phyloP scores from a whole-genome alignment of 92 coral and sea anemone species.

The Phenganax subtilis region DNA sequence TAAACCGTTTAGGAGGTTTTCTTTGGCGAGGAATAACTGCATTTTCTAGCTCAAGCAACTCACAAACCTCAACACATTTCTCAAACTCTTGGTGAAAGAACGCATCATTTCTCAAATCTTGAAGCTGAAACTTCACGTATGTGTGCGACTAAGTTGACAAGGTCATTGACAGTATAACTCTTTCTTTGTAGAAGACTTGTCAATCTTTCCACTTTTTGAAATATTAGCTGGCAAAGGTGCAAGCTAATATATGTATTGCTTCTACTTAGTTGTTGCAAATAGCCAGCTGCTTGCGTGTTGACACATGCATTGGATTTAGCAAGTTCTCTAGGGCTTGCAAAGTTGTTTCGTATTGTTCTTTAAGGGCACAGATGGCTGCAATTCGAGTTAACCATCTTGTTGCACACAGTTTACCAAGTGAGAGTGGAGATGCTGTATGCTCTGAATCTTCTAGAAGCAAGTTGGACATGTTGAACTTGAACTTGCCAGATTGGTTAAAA shows the following conservation, averaged over 20 bases:
- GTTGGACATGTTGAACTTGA: conserved; percentile 6
- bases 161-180: conserved; percentile 12
- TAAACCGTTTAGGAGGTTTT: conserved; percentile 18
- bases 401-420: too few relatives aligned
- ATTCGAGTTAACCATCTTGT: too few relatives aligned
- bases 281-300: conserved; percentile 16
- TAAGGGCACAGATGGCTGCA: background rate
- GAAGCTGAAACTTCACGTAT: conserved; percentile 12
- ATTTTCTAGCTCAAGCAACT: background rate
- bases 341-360: conserved; percentile 10
- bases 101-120: conserved; percentile 6
- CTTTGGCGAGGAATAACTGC: conserved; percentile 12
- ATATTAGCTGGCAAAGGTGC: conserved; percentile 11
- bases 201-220: conserved; percentile 15
- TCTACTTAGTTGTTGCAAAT: background rate
- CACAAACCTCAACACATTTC: conserved; percentile 18
- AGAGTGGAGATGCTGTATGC: background rate
- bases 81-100: conserved; percentile 19
- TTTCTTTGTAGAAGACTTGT: conserved; percentile 12
- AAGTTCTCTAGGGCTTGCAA: conserved; percentile 6
- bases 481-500: background rate
- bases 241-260: conserved; percentile 1
- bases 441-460: conserved; percentile 5
- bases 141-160: conserved; percentile 13
- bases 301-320: background rate